phyloP scores from a whole-genome alignment of 1,140 invertebrate genomes.

The Argopecten irradians region DNA sequence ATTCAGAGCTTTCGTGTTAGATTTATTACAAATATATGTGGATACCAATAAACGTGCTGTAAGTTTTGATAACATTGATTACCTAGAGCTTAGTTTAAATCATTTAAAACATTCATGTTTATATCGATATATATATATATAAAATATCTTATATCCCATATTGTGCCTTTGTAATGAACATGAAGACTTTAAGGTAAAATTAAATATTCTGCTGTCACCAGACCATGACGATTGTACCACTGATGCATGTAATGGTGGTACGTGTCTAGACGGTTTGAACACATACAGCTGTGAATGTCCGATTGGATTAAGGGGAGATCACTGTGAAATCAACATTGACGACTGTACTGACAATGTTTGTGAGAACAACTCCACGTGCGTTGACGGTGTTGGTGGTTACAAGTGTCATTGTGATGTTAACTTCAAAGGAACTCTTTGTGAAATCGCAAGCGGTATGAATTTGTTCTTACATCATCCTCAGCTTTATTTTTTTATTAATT shows the following conservation, averaged over 20 bases:
- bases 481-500: no score
- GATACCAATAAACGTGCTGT: no score
- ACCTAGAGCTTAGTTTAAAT: no score
- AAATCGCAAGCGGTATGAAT: slow-evolving; percentile 36
- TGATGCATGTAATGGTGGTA: slow-evolving; percentile 48
- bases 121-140: no score
- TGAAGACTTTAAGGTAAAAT: no score
- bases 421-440: slow-evolving; percentile 45
- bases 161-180: no score
- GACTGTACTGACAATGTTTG: slow-evolving; percentile 77
- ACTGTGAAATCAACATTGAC: slow-evolving; percentile 92
- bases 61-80: no score
- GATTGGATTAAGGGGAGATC: slow-evolving; percentile 92
- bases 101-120: no score
- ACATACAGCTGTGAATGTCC: slow-evolving; percentile 89
- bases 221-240: background rate
- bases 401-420: slow-evolving; percentile 50
- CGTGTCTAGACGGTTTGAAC: slow-evolving; percentile 73
- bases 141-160: no score
- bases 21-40: background rate
- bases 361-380: slow-evolving; percentile 57
- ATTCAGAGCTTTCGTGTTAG: background rate
- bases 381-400: slow-evolving; percentile 41
- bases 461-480: background rate
- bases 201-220: background rate